Percentiles rank a stretch among this genome's conserved stretches.
These are phyloP conservation scores for Polia nebulosa DNA, from an alignment of 2,888 invertebrate species.

Conservation along the genomic window DNA sequence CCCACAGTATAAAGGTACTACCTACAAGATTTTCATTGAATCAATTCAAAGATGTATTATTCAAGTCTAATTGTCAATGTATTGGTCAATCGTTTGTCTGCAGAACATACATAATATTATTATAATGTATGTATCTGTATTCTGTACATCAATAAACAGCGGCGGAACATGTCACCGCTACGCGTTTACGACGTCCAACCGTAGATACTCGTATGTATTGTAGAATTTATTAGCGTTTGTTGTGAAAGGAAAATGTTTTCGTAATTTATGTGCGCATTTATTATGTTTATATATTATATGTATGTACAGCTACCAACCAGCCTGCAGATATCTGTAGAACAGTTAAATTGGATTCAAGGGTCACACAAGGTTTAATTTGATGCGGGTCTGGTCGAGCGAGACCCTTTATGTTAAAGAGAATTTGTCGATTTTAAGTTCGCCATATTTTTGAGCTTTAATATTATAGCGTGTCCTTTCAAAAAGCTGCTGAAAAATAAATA, in stretches of 20 bases:
- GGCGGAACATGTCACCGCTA: constrained; percentile 39
- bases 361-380: constrained; percentile 81
- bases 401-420: constrained; percentile 75
- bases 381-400: constrained; percentile 78
- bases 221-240: constrained; percentile 74
- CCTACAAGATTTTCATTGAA: background rate
- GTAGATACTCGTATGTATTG: constrained; percentile 41
- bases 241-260: constrained; percentile 77
- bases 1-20: background rate
- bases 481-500: constrained; percentile 20
- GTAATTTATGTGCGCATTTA: constrained; percentile 83
- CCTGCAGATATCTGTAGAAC: constrained; percentile 77
- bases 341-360: constrained; percentile 86
- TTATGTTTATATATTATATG: constrained; percentile 74
- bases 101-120: constrained; percentile 18
- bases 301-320: constrained; percentile 53
- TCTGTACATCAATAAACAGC: constrained; percentile 26
- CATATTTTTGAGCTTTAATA: constrained; percentile 63
- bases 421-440: constrained; percentile 75
- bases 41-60: too few species aligned
- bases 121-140: constrained; percentile 35
- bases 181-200: constrained; percentile 40
- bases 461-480: constrained; percentile 24
- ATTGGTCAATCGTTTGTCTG: constrained; percentile 4
- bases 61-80: background rate